These are phyloP conservation scores for Aldrovandia affinis DNA, from an alignment of 2,797 vertebrate species.

Conservation along the genomic window DNA sequence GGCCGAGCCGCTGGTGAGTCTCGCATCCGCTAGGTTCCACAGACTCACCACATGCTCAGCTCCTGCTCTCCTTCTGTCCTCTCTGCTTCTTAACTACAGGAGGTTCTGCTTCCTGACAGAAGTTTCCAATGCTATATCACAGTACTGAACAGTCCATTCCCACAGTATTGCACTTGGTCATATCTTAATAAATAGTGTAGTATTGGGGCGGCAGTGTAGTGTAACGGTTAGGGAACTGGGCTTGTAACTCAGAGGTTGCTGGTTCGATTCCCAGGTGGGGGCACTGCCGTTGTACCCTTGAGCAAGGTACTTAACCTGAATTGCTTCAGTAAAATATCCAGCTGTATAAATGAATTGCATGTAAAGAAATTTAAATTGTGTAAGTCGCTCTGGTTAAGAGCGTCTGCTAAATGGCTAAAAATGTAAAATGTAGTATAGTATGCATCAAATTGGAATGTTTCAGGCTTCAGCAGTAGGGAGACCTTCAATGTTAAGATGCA, in stretches of 20 bases:
- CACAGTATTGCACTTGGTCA: neutral
- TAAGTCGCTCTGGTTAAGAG: no score
- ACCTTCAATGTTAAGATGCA: no score
- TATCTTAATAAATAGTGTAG: neutral
- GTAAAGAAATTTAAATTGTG: no score
- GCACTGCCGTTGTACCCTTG: no score
- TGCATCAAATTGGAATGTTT: neutral
- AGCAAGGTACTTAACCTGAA: no score
- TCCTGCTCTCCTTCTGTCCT: neutral
- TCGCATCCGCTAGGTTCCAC: neutral
- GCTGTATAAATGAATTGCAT: no score
- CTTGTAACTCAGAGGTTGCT: no score
- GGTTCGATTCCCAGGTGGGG: no score
- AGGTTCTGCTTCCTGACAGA: neutral
- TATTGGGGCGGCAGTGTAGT: no score
- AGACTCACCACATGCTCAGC: neutral
- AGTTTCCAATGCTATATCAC: neutral
- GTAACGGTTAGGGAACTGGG: no score
- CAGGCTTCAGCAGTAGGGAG: neutral
- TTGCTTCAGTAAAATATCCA: neutral
- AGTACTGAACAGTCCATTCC: neutral
- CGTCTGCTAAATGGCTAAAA: no score
- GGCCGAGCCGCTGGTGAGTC: slow-evolving; percentile 96
- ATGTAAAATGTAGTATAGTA: no score
- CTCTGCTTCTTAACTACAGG: neutral